Evolutionary conservation across 2,888 invertebrate species (phyloP), one percentile per base, ranked within the genome.

Genomic region (Venusia cambrica): DNA sequence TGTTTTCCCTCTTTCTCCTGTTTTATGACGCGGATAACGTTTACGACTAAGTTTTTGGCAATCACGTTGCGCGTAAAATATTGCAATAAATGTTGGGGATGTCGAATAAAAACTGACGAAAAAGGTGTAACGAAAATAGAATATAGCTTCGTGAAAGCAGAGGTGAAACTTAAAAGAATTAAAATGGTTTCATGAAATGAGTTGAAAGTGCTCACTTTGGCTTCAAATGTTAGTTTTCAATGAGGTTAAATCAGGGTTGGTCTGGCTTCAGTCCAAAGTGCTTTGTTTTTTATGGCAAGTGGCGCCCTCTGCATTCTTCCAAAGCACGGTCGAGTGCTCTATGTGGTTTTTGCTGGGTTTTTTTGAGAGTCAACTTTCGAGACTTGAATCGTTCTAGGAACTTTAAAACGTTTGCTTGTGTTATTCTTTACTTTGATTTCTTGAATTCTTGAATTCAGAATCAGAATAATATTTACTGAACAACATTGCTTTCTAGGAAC

Each of bases 241-340:
- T 76, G 75, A 72, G 72, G 66, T 69, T 65, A 70, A 70, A 64
- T 67, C 59, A 57, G 57, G 57, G 62, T 56, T 50, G 58, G 57
- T 44, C 70, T 83, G 84, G 84, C 80, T 73, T 54, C 53, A 58
- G 66, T 73, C 83, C 84, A 83, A 80, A 83, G 76, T 77, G 79
- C 64, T 72, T 73, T 68, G 69, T 75, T 85, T 81, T 83, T 83
- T 81, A 76, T 77, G 64, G 67, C 62, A 58, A 15, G 29, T 14
- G 61, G 53, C 59, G 62, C 56, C 57, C 54, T 52, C 60, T 63
- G 60, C 66, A 59, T 51, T 64, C 61, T 71, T 67, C 69, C 68
- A 62, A 56, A 52, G 58, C 60, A 26, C 39, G 61, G 57, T 79
- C 80, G 79, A 81, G 80, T 76, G 71, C 53, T n/a, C 60, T 51